Evolutionary conservation across 1,140 invertebrate species (phyloP).

Genomic region (Brachionus plicatilis): DNA sequence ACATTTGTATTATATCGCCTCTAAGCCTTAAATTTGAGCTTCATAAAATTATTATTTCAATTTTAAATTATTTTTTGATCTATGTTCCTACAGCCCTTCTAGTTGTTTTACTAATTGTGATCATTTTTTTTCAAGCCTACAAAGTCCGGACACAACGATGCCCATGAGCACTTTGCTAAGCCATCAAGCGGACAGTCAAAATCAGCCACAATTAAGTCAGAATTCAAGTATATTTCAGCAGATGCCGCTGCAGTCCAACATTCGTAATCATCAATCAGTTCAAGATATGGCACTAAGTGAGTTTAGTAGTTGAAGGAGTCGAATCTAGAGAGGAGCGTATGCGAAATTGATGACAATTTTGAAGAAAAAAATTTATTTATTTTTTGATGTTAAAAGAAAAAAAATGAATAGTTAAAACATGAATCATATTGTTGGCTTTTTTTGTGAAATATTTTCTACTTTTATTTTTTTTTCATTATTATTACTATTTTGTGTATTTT

Average conservation of each 20-base stretch:
- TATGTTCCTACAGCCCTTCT: not conserved
- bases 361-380: not conserved
- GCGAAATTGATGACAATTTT: conserved; percentile 14
- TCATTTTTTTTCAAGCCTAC: not conserved
- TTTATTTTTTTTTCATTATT: not conserved
- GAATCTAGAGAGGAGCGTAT: not conserved
- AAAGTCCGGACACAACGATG: not conserved
- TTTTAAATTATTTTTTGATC: not conserved
- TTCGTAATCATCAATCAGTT: not conserved
- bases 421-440: not conserved
- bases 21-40: too few relatives aligned
- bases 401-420: not conserved
- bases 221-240: conserved; percentile 14
- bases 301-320: not conserved
- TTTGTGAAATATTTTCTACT: conserved; percentile 8
- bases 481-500: conserved; percentile 2
- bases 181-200: not conserved
- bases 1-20: too few relatives aligned
- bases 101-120: not conserved
- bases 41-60: not conserved
- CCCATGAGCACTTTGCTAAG: not conserved
- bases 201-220: conserved; percentile 6
- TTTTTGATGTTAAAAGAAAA: not conserved
- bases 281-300: not conserved
- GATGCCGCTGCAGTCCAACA: not conserved